Evolutionary conservation across 2,113 vertebrate genomes (phyloP).

Genomic region (Tachysurus fulvidraco): DNA sequence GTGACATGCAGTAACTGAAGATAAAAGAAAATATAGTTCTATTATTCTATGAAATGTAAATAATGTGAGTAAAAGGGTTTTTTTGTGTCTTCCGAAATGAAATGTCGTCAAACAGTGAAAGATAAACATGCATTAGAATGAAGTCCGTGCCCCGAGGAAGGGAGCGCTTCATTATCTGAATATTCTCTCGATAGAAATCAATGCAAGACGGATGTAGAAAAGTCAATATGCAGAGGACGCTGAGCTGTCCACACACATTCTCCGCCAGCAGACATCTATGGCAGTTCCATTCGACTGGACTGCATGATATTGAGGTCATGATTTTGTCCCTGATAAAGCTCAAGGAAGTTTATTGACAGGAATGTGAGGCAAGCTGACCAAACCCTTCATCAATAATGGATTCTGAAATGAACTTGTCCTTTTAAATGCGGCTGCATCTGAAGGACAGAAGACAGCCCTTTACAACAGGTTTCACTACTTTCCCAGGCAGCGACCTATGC

Average conservation of each 20-base stretch:
- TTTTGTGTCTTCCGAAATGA: background rate
- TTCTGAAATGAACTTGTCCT: constrained; percentile 59
- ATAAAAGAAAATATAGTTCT: background rate
- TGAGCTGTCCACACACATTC: constrained; percentile 29
- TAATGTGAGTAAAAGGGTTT: background rate
- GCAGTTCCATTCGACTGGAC: constrained; percentile 34
- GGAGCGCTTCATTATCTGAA: constrained; percentile 41
- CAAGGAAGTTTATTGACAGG: constrained; percentile 33
- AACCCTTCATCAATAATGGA: constrained; percentile 48
- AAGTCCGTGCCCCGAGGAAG: constrained; percentile 13
- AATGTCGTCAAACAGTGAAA: constrained; percentile 20
- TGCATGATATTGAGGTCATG: constrained; percentile 37
- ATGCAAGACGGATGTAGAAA: constrained; percentile 39
- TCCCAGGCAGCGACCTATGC: constrained; percentile 66
- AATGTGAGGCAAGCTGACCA: constrained; percentile 16
- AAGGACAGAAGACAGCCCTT: constrained; percentile 34
- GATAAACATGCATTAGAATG: constrained; percentile 24
- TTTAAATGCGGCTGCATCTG: constrained; percentile 25
- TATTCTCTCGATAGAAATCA: constrained; percentile 44
- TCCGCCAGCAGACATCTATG: background rate
- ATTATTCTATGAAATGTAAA: background rate
- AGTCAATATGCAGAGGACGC: constrained; percentile 38
- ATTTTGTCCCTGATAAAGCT: constrained; percentile 36
- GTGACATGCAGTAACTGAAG: background rate
- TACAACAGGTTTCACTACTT: constrained; percentile 54